Evolutionary conservation across 2,888 invertebrate species (phyloP), one percentile per base, ranked within the genome.

Genomic region (Drosophila peninsularis): DNA sequence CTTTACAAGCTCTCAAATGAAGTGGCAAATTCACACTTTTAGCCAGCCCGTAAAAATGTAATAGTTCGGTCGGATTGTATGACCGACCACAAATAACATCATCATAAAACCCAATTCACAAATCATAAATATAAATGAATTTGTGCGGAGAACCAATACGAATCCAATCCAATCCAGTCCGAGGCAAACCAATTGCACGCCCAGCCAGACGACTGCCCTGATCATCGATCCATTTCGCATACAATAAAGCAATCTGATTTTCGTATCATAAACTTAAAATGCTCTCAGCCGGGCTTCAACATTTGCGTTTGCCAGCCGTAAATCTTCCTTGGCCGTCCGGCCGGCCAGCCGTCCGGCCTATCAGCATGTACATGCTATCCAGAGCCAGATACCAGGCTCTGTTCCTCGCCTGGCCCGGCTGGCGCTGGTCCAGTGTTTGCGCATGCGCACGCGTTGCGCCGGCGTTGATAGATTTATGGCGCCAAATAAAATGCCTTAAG

Each of bases 381-480:
- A 47, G 30, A 32, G 49, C 62, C 67, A 73, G 71, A 75, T 74
- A 71, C 67, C 41, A n/a, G 44, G 13, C 53, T 53, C 50, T 30
- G 19, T 39, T 37, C 50, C 52, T 7, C 36, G 24, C 24, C 47
- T n/a, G 10, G 9, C 17, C 34, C 24, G 54, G 50, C 55, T 30
- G 30, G 14, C 24, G 17, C 53, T 34, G 21, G 36, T 52, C 36
- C 55, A 57, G 82, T 80, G 88, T 80, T 78, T 87, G 84, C 84
- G 84, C 85, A 87, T 75, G 85, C 85, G 85, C 83, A 83, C 90
- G 87, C 79, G 82, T 83, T 75, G 70, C 67, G 42, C 39, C 67
- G 45, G 70, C 84, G 90, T 85, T 90, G 90, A 90, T 90, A 90
- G 90, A 90, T 90, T 90, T 90, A 90, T 90, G 90, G 90, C 90